These are phyloP conservation scores for Crocodylus rhombifer DNA, from an alignment of 2,797 vertebrate genomes.

Conservation along the genomic window DNA sequence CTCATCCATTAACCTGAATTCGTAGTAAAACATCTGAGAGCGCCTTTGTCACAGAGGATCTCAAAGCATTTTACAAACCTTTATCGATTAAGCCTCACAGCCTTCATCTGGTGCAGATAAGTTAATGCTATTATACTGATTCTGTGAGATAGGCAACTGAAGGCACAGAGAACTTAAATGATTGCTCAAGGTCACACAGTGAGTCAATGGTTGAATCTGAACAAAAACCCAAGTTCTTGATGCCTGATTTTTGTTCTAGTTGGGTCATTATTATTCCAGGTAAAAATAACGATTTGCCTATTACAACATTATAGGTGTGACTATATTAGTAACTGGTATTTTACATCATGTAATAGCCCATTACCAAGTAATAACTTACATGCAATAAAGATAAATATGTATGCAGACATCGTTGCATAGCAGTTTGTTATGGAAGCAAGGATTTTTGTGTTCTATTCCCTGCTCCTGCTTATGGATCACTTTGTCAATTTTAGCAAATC, in stretches of 20 bases:
- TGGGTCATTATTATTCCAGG: background rate
- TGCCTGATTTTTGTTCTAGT: background rate
- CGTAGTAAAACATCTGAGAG: background rate
- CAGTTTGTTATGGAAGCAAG: background rate
- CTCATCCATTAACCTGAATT: background rate
- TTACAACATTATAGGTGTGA: background rate
- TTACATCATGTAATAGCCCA: background rate
- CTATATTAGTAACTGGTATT: background rate
- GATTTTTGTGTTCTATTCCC: background rate
- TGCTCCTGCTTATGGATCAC: background rate
- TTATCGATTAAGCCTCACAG: conserved; percentile 72
- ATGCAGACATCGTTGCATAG: background rate
- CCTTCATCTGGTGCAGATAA: conserved; percentile 59
- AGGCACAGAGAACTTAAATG: conserved; percentile 24
- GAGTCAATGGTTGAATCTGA: background rate
- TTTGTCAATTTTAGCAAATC: background rate
- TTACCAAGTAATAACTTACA: background rate
- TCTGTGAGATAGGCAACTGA: conserved; percentile 56
- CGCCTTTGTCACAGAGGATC: background rate
- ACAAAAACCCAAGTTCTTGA: background rate
- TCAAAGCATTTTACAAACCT: conserved; percentile 55
- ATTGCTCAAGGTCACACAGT: conserved; percentile 54
- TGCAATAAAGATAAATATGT: background rate
- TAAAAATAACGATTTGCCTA: background rate
- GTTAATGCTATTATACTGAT: conserved; percentile 58